Base-by-base conservation (phyloP, 2,797 vertebrate genomes). In the Odontamblyopus lacepedii region DNA sequence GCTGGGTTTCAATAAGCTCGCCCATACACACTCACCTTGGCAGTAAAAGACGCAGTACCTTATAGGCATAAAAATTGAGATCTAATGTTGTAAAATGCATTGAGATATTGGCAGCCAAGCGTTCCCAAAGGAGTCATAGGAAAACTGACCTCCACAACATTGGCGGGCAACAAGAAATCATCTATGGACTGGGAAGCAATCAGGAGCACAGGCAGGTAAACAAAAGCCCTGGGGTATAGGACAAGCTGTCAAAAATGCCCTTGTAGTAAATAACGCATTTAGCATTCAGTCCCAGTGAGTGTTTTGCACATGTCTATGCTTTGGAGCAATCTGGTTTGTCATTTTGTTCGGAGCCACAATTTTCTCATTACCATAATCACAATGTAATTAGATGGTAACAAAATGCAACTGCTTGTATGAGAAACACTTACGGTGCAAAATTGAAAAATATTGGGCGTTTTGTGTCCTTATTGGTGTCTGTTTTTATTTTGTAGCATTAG, bases 51-150 rank as follows among this genome's bases (percentile, higher is more conserved):
- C 16, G 70, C 80, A 59, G 70, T 38, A 71, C 71, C 68, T 75
- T 50, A 68, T 70, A 18, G 78, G 73, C 79, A 86, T 75, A 73
- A 86, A 83, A 72, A 65, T 81, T 69, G 72, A 77, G 72, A 77
- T 82, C 81, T 74, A 56, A 79, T 67, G 80, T 75, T 74, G 82
- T 86, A 83, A 85, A 89, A 77, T 1, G 72, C 69, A 32, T 26
- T 16, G 50, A 77, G 64, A 78, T 61, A 73, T 84, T 82, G 59
- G 73, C 61, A 74, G 74, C 30, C n/a, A 29, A 56, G 18, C 9
- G 55, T 70, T 73, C 80, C 73, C 57, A 7, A 0, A 60, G 26
- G 74, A 63, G 70, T 73, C 60, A 48, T 53, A 19, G 27, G 77
- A 53, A 29, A 0, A 71, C 30, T 79, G 84, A 90, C 86, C 87